Base-by-base conservation (phyloP, 2,888 invertebrate species). In the Ceramica pisi region DNA sequence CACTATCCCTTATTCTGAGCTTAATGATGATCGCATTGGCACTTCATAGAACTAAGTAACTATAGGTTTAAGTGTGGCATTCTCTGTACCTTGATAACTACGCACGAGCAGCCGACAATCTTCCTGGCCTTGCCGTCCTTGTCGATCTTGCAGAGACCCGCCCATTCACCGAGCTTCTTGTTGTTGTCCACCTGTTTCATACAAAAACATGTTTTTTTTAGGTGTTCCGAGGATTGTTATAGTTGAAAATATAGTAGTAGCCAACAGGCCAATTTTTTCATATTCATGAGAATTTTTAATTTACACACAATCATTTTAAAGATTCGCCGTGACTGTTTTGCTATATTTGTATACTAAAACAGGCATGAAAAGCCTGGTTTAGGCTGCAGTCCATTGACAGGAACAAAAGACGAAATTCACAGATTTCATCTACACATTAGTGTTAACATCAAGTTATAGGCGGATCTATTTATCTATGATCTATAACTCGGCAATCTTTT, bases 131-230 rank as follows among this genome's bases (percentile, higher is more conserved):
- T 99, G 90, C 99, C 99, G 88, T 99, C 99, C 92, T 98, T 99
- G 97, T 99, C 99, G 91, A 99, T 99, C 97, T 99, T 99, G 97
- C 99, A 99, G 76, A 99, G 97, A 84, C 99, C 99, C 61, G 99
- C 98, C 99, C 99, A 99, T 97, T 99, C 99, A 61, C 99, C 99
- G 70, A 99, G 97, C 93, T 99, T 99, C 96, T 99, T 99, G 97
- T 99, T 99, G 95, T 99, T 99, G 94, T 99, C 99, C 63, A 99
- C 99, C 94, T 97, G 93, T 19, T 31, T 16, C 6, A 72, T 0
- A 59, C 23, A 65, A 38, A 4, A 12, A 61, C 4, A 2, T 55
- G 0, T 10, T 48, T 61, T 23, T 31, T 41, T 21, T 7, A 38
- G 3, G n/a, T 10, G 0, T 21, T 21, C 2, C 6, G 16, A 41